Conservation (phyloP, 2,888 invertebrate species). For the Mallateleia sp. region DNA sequence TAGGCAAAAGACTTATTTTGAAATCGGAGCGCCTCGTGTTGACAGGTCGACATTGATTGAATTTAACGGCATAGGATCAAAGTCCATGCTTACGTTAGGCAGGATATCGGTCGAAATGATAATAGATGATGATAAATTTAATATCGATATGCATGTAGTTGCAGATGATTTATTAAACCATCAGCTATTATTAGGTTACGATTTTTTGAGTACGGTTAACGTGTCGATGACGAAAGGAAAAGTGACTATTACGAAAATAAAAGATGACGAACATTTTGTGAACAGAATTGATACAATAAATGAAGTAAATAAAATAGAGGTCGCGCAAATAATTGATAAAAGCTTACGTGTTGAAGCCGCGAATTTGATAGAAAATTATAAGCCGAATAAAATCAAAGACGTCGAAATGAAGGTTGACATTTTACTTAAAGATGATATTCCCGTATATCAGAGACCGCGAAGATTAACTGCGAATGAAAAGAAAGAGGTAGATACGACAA, state of each 20-base stretch:
- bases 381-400: conserved; percentile 47
- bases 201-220: conserved; percentile 49
- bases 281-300: conserved; percentile 6
- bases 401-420: conserved; percentile 80
- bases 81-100: conserved; percentile 30
- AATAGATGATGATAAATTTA: conserved; percentile 51
- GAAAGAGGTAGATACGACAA: conserved; percentile 80
- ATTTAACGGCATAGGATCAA: conserved; percentile 59
- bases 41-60: conserved; percentile 31
- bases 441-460: conserved; percentile 80
- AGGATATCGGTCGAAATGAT: conserved; percentile 23
- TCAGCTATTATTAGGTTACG: conserved; percentile 59
- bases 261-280: conserved; percentile 30
- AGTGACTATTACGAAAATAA: conserved; percentile 26
- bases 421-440: conserved; percentile 82
- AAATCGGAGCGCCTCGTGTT: conserved; percentile 55
- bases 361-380: conserved; percentile 33
- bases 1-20: conserved; percentile 29
- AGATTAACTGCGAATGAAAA: conserved; percentile 78
- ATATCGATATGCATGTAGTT: conserved; percentile 59
- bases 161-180: conserved; percentile 40
- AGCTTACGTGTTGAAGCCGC: conserved; percentile 14
- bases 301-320: conserved; percentile 14
- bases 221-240: conserved; percentile 24
- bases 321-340: conserved; percentile 11